Evolutionary conservation across 2,113 vertebrate species (phyloP), one percentile per base, ranked within the genome.

Genomic region (Megaleporinus macrocephalus): DNA sequence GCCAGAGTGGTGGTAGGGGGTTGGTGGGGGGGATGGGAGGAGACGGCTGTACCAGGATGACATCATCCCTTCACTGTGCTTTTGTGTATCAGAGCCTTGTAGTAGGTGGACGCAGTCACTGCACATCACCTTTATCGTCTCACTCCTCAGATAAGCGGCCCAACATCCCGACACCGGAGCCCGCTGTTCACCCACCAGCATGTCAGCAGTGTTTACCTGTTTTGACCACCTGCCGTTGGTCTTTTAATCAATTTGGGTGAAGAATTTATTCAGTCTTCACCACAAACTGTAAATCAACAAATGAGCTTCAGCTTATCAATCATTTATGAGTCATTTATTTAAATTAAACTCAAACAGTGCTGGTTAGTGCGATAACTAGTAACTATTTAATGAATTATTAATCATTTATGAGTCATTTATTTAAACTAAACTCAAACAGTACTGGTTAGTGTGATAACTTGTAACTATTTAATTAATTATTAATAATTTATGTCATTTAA

Each of bases 11-110:
- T 24, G 57, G 33, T 14, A 20, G 15, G 51, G 51, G 51, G 51
- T 4, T 5, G 14, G 20, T 0, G 53, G 1, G 72, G 73, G 49
- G 72, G 80, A 76, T 44, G 61, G 73, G 29, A 53, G 57, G 53
- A 69, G 59, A 36, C 16, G 30, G 33, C 4, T 36, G 73, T 57
- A 73, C 73, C 78, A 83, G 59, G 59, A 79, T 86, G 73, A 83
- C 81, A 73, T 83, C 85, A 86, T 83, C 33, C 70, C 68, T 80
- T 22, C 70, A 47, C 26, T 26, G 24, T 14, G 61, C 24, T 51
- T n/a, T 61, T 24, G 57, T 61, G 1, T 61, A 10, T 10, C 11
- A n/a, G 22, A 11, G n/a, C 14, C 66, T 18, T 72, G 33, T 72
- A 5, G 20, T 33, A 80, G 78, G 68, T 80, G 55, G 68, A 62